Percentiles rank a stretch among this genome's conserved stretches.
phyloP scores from a whole-genome alignment of 2,113 vertebrate species.

The Oreamnos americanus region DNA sequence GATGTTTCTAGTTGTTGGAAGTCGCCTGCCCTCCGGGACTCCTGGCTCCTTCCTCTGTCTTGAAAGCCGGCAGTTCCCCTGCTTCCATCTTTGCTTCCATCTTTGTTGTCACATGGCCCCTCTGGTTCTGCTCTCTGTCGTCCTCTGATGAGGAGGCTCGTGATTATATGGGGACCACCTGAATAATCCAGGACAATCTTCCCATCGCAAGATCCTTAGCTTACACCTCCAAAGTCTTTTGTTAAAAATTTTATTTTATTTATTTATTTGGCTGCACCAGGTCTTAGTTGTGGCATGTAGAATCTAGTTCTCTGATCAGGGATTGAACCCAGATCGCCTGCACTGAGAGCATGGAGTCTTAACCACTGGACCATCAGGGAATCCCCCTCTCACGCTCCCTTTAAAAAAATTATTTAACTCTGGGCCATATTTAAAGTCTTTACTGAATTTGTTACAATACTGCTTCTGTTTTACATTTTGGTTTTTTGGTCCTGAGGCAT shows the following conservation, averaged over 20 bases:
- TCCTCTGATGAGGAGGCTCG: neutral
- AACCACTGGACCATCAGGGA: neutral
- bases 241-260: neutral
- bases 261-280: neutral
- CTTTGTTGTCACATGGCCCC: neutral
- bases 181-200: neutral
- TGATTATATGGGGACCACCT: neutral
- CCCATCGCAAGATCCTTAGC: neutral
- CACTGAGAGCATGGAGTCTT: neutral
- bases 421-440: neutral
- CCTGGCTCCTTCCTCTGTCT: neutral
- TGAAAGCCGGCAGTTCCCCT: neutral
- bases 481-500: neutral
- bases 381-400: rapidly evolving
- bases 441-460: neutral
- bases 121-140: neutral
- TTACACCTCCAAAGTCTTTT: neutral
- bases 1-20: neutral
- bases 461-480: neutral
- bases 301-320: neutral
- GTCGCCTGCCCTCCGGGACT: no score
- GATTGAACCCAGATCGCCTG: neutral
- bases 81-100: neutral
- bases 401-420: neutral
- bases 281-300: neutral